phyloP scores from a whole-genome alignment of 2,888 invertebrate genomes.

The Meteorus cinctellus region DNA sequence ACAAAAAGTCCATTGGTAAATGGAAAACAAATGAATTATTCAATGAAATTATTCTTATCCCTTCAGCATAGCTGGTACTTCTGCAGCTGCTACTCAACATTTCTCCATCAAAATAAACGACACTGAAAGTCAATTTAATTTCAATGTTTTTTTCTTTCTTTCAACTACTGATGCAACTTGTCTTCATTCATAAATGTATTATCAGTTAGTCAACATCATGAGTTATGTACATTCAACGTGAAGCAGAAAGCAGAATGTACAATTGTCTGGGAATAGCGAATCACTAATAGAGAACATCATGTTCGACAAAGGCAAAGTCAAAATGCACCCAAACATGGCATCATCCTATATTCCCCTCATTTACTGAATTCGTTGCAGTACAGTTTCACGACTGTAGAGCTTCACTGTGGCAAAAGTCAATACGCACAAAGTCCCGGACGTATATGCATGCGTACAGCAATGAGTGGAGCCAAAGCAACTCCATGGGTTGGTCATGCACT shows the following conservation, averaged over 20 bases:
- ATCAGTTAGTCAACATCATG: neutral
- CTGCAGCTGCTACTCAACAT: slow-evolving; percentile 6
- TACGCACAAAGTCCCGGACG: neutral
- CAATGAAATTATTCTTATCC: slow-evolving; percentile 11
- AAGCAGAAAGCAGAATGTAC: neutral
- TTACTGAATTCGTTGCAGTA: neutral
- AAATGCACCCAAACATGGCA: neutral
- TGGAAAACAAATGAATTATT: slow-evolving; percentile 29
- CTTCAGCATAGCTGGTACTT: neutral
- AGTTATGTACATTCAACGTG: neutral
- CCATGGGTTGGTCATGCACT: neutral
- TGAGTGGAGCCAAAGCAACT: slow-evolving; percentile 1
- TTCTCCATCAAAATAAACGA: neutral
- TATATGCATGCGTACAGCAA: neutral
- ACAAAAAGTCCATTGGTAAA: slow-evolving; percentile 23
- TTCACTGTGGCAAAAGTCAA: neutral
- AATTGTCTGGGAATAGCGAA: neutral
- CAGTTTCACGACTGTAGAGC: neutral
- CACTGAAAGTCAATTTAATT: neutral
- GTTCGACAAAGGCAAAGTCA: slow-evolving; percentile 12
- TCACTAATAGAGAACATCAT: neutral
- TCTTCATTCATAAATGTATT: neutral
- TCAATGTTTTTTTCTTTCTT: neutral
- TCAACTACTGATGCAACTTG: neutral
- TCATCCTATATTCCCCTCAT: neutral